Evolutionary conservation across 2,113 vertebrate genomes (phyloP), one percentile per base, ranked within the genome.

Genomic region (Perccottus glenii): DNA sequence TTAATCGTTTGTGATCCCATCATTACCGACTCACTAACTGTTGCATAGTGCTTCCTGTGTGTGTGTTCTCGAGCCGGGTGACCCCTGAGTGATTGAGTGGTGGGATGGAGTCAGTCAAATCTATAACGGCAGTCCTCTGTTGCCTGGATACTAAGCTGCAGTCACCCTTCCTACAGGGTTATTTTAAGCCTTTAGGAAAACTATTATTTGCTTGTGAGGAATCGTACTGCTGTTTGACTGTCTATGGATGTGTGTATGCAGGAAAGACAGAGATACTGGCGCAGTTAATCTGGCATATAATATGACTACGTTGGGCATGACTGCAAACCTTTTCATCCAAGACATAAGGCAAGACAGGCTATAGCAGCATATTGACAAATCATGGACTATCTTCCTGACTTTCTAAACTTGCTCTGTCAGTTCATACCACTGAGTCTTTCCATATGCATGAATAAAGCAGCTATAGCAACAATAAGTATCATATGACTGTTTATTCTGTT

Each of bases 91-190:
- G 73, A 88, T 73, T 82, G 87, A 91, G 72, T 70, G 43, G 74
- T 76, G 60, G 85, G 80, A 89, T 70, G 67, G 62, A 87, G 83
- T 74, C 73, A 70, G 65, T 81, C 78, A 71, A 88, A 90, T 87
- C 85, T 60, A 71, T 90, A 87, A 85, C 77, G 77, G 77, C 80
- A 59, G 62, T 78, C 77, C 73, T 82, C 84, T 85, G 91, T 92
- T 93, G 91, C 90, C 83, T 91, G 78, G 92, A 88, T 90, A 93
- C 91, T 61, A 75, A 19, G 1, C 73, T 64, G 85, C 83, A 84
- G 78, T 78, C 76, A 64, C 68, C 73, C 67, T 77, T 80, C 56
- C 69, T 62, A 62, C 58, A 19, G 82, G 73, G 81, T 90, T 91
- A 91, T 92, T 91, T 91, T 88, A 86, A 90, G 89, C 77, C 73